A percentile compares a stretch with the other conserved stretches of the same genome.
Evolutionary conservation across 2,113 vertebrate species (phyloP).

Genomic region (Cacatua alba): DNA sequence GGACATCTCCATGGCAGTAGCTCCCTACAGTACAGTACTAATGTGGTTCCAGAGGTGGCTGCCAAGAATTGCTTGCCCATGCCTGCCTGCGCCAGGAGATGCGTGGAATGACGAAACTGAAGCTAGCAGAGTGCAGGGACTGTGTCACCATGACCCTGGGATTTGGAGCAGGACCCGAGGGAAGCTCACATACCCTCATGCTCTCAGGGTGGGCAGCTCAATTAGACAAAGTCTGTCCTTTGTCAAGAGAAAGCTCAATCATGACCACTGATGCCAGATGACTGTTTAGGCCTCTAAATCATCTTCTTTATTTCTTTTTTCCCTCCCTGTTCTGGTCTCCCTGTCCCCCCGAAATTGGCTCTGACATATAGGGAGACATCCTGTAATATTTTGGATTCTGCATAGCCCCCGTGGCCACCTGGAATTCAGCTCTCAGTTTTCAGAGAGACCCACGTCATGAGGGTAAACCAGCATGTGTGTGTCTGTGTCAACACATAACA

Average conservation of each 20-base stretch:
- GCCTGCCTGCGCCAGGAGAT: constrained; percentile 15
- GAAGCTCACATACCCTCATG: neutral
- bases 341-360: neutral
- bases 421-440: neutral
- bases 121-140: neutral
- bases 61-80: constrained; percentile 48
- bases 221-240: neutral
- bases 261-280: neutral
- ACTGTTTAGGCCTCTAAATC: neutral
- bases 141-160: accelerated
- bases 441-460: neutral
- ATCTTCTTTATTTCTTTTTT: neutral
- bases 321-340: neutral
- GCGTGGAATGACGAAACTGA: neutral
- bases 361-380: neutral
- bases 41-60: neutral
- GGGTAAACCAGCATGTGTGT: neutral
- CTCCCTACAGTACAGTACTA: neutral
- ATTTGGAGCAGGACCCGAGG: neutral
- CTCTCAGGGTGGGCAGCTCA: neutral
- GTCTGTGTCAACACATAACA: constrained; percentile 62
- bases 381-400: neutral
- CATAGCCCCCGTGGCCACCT: neutral
- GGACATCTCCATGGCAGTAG: neutral
- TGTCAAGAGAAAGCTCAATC: neutral